Conservation (phyloP, 2,888 invertebrate species). For the Torymus aiolomorphi region DNA sequence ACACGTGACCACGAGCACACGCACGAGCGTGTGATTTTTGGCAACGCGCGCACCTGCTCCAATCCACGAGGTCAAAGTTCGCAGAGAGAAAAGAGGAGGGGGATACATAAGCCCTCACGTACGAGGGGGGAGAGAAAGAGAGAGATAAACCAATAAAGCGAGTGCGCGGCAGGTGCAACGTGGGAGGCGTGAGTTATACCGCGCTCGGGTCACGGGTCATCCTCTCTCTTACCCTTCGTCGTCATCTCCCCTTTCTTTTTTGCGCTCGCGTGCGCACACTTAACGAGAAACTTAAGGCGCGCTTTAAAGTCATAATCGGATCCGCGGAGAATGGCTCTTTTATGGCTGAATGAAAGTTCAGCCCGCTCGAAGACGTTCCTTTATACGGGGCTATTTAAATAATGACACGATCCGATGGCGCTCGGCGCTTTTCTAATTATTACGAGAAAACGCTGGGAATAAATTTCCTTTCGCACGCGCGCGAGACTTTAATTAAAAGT, state of each 20-base stretch:
- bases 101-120: constrained; percentile 61
- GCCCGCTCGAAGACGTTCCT: constrained; percentile 2
- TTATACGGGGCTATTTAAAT: constrained; percentile 28
- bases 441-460: constrained; percentile 20
- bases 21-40: constrained; percentile 23
- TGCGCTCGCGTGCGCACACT: constrained; percentile 61
- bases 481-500: constrained; percentile 35
- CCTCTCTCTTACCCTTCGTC: constrained; percentile 14
- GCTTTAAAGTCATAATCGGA: constrained; percentile 40
- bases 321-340: constrained; percentile 41
- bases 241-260: background rate
- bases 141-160: constrained; percentile 71
- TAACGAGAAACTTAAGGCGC: constrained; percentile 29
- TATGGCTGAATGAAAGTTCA: constrained; percentile 34
- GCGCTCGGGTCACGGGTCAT: constrained; percentile 68
- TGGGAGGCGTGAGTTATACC: constrained; percentile 66
- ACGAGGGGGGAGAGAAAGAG: no score
- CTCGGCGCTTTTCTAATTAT: constrained; percentile 27
- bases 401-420: constrained; percentile 40
- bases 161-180: constrained; percentile 71
- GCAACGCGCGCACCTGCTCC: constrained; percentile 43
- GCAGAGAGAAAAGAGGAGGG: constrained; percentile 51
- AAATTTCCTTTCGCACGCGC: constrained; percentile 1
- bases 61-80: constrained; percentile 14
- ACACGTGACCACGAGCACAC: background rate